These are phyloP conservation scores for Hoplostethus mediterraneus DNA, from an alignment of 2,797 vertebrate species.

Conservation along the genomic window DNA sequence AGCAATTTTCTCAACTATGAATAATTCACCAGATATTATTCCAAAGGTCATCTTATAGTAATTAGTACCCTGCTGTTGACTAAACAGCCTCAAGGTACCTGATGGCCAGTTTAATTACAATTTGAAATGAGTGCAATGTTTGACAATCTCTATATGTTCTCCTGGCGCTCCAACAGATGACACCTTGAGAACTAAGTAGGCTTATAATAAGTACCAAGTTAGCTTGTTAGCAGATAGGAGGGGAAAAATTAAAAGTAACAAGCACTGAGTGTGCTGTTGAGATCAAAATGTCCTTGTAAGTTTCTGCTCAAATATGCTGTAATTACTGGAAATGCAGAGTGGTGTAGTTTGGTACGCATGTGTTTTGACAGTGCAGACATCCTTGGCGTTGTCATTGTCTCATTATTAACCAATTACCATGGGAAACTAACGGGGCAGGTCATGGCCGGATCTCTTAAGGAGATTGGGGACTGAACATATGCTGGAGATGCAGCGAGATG, in stretches of 20 bases:
- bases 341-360: slow-evolving; percentile 52
- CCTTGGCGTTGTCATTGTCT: slow-evolving; percentile 66
- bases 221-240: slow-evolving; percentile 79
- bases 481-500: slow-evolving; percentile 60
- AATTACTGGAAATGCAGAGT: slow-evolving; percentile 76
- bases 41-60: slow-evolving; percentile 91
- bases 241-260: slow-evolving; percentile 30
- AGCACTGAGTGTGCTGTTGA: slow-evolving; percentile 37
- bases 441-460: slow-evolving; percentile 67
- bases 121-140: slow-evolving; percentile 88
- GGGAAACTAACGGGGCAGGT: slow-evolving; percentile 73
- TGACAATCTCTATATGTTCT: slow-evolving; percentile 89
- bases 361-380: slow-evolving; percentile 76
- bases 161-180: slow-evolving; percentile 80
- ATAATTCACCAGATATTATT: slow-evolving; percentile 91
- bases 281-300: slow-evolving; percentile 58
- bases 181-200: slow-evolving; percentile 84
- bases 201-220: slow-evolving; percentile 78
- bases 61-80: slow-evolving; percentile 91
- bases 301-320: slow-evolving; percentile 73
- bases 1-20: slow-evolving; percentile 87
- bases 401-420: slow-evolving; percentile 81
- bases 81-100: slow-evolving; percentile 90
- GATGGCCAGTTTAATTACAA: slow-evolving; percentile 91
- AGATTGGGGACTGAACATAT: slow-evolving; percentile 75